Percentiles rank a stretch among this genome's conserved stretches.
Conservation (phyloP, 2,797 vertebrate species). For the Lepidocolaptes lacrymiger region DNA sequence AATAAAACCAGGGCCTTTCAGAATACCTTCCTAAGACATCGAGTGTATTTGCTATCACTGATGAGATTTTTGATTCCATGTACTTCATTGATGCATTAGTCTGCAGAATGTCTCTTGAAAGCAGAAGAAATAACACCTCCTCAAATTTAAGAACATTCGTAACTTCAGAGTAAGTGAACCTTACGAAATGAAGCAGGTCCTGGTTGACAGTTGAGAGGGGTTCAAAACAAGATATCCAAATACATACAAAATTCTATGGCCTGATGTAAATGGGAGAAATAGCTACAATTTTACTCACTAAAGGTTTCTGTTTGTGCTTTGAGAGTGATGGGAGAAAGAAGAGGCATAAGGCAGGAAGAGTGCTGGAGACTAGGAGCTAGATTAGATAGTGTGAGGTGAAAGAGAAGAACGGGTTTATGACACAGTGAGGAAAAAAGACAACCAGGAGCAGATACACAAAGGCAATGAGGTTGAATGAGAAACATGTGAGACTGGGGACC, state of each 20-base stretch:
- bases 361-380: background rate
- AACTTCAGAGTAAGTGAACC: background rate
- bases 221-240: background rate
- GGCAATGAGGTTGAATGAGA: background rate
- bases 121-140: background rate
- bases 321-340: background rate
- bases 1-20: background rate
- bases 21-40: background rate
- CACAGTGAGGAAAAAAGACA: background rate
- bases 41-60: background rate
- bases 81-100: background rate
- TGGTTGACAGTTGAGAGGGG: background rate
- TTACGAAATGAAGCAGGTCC: background rate
- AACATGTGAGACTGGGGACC: accelerated
- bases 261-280: background rate
- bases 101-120: background rate
- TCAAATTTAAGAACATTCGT: background rate
- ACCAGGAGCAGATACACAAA: background rate
- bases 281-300: background rate
- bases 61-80: background rate
- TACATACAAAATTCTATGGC: background rate
- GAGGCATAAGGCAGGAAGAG: background rate
- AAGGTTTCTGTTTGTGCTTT: background rate
- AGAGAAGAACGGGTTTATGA: background rate
- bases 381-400: background rate